A percentile compares a stretch with the other conserved stretches of the same genome.
phyloP scores from a whole-genome alignment of 2,888 invertebrate genomes.

The Xestobium rufovillosum region DNA sequence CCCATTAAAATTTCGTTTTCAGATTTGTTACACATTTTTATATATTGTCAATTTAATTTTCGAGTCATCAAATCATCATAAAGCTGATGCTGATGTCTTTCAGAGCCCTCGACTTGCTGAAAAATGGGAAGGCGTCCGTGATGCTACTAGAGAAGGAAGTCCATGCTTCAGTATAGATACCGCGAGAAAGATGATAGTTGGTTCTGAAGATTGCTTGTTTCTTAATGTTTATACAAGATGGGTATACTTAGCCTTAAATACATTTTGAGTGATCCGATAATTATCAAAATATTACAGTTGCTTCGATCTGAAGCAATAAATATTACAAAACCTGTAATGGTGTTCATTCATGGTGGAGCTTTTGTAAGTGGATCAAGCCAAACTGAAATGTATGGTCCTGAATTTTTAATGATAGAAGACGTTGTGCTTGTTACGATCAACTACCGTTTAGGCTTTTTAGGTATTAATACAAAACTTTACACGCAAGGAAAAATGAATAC shows the following conservation, averaged over 20 bases:
- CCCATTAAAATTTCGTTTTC: too few relatives aligned
- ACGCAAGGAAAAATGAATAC: too few relatives aligned
- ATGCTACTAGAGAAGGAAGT: conserved; percentile 26
- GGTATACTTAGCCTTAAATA: conserved; percentile 13
- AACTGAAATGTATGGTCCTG: conserved; percentile 34
- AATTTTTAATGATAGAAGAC: conserved; percentile 38
- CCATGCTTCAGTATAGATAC: conserved; percentile 26
- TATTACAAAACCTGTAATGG: conserved; percentile 36
- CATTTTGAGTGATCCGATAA: conserved; percentile 6
- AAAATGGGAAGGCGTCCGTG: conserved; percentile 24
- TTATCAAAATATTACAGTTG: too few relatives aligned
- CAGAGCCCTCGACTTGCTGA: conserved; percentile 27
- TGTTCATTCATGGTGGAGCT: conserved; percentile 43
- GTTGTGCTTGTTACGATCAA: conserved; percentile 38
- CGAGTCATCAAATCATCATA: too few relatives aligned
- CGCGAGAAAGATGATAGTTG: conserved; percentile 20
- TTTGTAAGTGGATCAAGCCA: conserved; percentile 36
- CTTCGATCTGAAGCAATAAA: too few relatives aligned
- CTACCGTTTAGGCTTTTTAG: conserved; percentile 38
- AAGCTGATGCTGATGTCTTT: too few relatives aligned
- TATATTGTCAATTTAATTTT: too few relatives aligned
- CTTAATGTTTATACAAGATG: conserved; percentile 31
- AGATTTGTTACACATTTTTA: too few relatives aligned
- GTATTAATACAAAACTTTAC: conserved; percentile 19
- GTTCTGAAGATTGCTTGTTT: conserved; percentile 33